phyloP scores from a whole-genome alignment of 2,113 vertebrate genomes.

The Upupa epops region DNA sequence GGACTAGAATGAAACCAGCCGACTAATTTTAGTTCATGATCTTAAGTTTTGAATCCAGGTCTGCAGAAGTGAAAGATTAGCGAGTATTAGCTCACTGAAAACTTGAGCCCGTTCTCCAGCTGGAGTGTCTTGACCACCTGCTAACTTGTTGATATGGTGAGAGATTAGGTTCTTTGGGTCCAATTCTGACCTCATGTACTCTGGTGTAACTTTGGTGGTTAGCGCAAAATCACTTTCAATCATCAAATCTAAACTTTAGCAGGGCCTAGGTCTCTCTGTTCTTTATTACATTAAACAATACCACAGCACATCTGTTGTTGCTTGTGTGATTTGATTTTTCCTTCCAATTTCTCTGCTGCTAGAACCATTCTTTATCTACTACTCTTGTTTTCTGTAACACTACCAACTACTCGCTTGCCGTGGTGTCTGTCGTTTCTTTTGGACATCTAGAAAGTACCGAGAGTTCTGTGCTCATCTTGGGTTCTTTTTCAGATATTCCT shows the following conservation, averaged over 20 bases:
- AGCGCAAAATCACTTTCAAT: background rate
- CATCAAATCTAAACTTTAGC: background rate
- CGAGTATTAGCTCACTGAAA: conserved; percentile 50
- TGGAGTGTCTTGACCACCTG: conserved; percentile 53
- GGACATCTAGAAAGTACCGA: background rate
- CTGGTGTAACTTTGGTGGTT: background rate
- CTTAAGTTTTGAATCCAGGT: conserved; percentile 21
- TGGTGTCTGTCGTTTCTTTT: background rate
- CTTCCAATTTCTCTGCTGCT: background rate
- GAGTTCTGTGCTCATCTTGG: background rate
- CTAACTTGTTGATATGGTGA: conserved; percentile 56
- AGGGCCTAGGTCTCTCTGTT: background rate
- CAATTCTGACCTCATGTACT: conserved; percentile 35
- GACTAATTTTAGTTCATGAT: conserved; percentile 53
- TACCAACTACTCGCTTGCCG: background rate
- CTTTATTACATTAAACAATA: background rate
- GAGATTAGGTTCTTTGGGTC: conserved; percentile 40
- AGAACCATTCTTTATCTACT: background rate
- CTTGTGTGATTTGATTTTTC: background rate
- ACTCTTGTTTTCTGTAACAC: background rate
- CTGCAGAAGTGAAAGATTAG: conserved; percentile 50
- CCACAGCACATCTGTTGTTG: background rate
- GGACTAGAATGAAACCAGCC: conserved; percentile 17
- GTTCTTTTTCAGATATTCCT: too few species aligned
- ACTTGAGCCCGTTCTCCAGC: conserved; percentile 38